Evolutionary conservation across 2,888 invertebrate species (phyloP), one percentile per base, ranked within the genome.

Genomic region (Cheilosia variabilis): DNA sequence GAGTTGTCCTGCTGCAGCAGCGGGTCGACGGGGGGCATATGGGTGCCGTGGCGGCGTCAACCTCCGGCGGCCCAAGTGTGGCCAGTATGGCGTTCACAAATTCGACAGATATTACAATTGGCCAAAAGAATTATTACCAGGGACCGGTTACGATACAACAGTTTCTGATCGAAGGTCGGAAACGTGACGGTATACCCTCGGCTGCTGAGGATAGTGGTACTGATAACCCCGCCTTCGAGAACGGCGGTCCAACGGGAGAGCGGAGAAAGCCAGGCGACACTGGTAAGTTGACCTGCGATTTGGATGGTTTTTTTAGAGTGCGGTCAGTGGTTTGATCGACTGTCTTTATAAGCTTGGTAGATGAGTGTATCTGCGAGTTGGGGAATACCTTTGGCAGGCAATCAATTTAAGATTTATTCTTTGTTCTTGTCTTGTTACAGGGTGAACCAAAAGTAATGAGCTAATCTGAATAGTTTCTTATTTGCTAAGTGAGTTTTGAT

Each of bases 91-190:
- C 94, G 24, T 94, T 96, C 2, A 93, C 93, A 37, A 94, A 95
- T 88, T 96, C 96, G 0, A 94, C 94, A 31, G 95, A 96, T 90
- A 94, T 96, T 2, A 95, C 96, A 87, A 94, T 96, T 88, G 96
- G 96, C 0, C 95, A 96, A 88, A 96, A 95, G 89, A 95, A 95
- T 5, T 95, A 95, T 89, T 96, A 96, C 89, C 95, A 96, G 89
- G 96, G 96, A 6, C 96, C 96, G 57, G 96, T 96, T 17, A 95
- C 95, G 41, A 96, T 96, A 88, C 96, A 96, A 90, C 96, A 96
- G 90, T 93, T 96, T 87, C 93, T 96, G 72, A 94, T 95, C 86
- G 91, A 92, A 24, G 89, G 88, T 73, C 90, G 90, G 88, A 90
- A 90, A 87, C 72, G 89, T 10, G 87, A 69, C 9, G 84, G 69